Conservation (phyloP, 2,888 invertebrate genomes). For the Ariolimax columbianus region DNA sequence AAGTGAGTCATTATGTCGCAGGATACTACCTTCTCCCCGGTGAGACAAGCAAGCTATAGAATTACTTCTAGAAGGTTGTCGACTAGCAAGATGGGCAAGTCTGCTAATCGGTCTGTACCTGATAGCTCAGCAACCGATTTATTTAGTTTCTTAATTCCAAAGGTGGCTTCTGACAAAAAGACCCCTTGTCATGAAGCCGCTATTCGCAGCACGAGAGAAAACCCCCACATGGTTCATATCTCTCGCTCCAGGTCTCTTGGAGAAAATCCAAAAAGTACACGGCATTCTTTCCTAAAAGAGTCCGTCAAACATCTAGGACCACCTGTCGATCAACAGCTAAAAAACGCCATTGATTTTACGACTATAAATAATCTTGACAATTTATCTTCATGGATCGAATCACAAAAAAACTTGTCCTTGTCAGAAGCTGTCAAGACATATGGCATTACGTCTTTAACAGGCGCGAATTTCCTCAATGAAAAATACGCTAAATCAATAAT, state of each 20-base stretch:
- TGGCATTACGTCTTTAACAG: background rate
- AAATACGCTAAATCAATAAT: background rate
- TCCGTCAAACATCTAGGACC: background rate
- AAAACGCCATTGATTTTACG: no score
- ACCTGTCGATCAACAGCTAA: background rate
- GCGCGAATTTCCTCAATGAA: background rate
- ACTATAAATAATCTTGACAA: background rate
- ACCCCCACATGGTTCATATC: background rate
- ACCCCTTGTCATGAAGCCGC: background rate
- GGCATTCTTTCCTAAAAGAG: background rate
- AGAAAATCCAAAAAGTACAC: background rate
- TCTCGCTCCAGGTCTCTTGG: constrained; percentile 19
- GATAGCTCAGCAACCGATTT: no score
- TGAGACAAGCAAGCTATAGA: background rate
- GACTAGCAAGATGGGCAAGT: background rate
- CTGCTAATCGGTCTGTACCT: background rate
- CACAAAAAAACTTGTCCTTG: background rate
- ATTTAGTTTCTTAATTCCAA: background rate
- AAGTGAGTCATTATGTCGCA: background rate
- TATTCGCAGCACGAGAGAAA: background rate
- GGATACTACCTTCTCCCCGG: background rate
- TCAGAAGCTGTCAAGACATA: background rate
- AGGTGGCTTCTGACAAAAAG: no score
- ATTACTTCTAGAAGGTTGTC: background rate
- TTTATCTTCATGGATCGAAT: background rate